Base-by-base conservation (phyloP, 2,797 vertebrate species). In the Perodicticus potto region DNA sequence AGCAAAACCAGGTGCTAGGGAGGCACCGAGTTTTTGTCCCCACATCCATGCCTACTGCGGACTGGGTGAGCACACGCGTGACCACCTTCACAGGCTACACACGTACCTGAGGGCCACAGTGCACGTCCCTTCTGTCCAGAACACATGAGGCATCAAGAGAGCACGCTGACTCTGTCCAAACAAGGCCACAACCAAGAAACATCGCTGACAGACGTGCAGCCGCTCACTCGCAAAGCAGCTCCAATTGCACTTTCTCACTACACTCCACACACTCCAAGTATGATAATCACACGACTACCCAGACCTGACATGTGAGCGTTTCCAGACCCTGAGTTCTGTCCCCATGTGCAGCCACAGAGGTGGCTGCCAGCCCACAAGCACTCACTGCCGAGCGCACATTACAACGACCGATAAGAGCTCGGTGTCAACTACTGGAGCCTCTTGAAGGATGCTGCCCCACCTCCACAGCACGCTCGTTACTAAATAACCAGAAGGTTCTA, bases 141-240 rank as follows among this genome's bases (percentile, higher is more conserved):
- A 45, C 17, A 19, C n/a, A 1, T 1, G 1, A 13, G 2, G 4
- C 1, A 17, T 4, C 1, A 0, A 16, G 37, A 65, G 5, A 29
- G 13, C 32, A 37, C 0, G 1, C 20, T 12, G 25, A n/a, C 61
- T 25, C 49, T 8, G 0, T 55, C 2, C n/a, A 40, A 29, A 40
- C 1, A 1, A 25, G 49, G 49, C 34, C 76, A 22, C 0, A 2
- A 45, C 80, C 3, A 1, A 40, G 91, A 53, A 29, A 43, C 20
- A 1, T 4, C 5, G 32, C 1, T 4, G 14, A 14, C 10, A 23
- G 4, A 20, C 6, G 1, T 0, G 45, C 29, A 10, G 0, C 0
- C 17, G 20, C 22, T 5, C 20, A 10, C 4, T 25, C n/a, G 27
- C 25, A 49, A 25, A 37, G 61, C 32, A 1, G 4, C 77, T 67